Percentiles rank a stretch among this genome's conserved stretches.
Evolutionary conservation across 1,140 invertebrate genomes (phyloP).

Genomic region (Ylistrum balloti): DNA sequence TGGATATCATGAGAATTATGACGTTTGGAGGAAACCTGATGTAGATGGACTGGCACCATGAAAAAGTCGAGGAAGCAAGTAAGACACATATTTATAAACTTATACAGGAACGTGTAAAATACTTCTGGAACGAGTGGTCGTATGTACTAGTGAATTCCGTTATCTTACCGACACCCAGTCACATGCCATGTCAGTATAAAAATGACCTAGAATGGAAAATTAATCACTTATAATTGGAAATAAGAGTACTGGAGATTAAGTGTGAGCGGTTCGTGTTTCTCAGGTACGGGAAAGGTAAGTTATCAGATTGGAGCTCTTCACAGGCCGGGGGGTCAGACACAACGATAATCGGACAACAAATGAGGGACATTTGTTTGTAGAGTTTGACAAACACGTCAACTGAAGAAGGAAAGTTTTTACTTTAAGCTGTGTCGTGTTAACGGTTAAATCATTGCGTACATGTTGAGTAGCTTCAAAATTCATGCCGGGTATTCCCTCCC

Average conservation of each 20-base stretch:
- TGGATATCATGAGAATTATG: background rate
- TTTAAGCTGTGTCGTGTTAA: slow-evolving; percentile 9
- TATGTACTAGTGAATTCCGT: background rate
- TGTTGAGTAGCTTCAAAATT: background rate
- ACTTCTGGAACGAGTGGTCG: background rate
- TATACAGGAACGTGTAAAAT: too few relatives aligned
- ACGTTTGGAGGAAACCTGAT: background rate
- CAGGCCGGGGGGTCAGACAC: background rate
- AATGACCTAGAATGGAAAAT: slow-evolving; percentile 8
- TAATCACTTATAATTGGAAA: slow-evolving; percentile 39
- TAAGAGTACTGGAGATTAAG: background rate
- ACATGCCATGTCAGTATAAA: background rate
- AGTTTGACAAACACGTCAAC: slow-evolving; percentile 23
- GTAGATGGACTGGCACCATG: background rate
- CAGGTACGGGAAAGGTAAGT: background rate
- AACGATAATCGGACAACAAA: slow-evolving; percentile 12
- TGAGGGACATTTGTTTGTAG: slow-evolving; percentile 21
- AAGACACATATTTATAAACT: background rate
- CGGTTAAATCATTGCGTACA: background rate
- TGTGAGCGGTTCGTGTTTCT: background rate
- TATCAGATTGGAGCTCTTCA: background rate
- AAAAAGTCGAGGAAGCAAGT: background rate
- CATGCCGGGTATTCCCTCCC: background rate
- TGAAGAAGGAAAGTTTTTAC: background rate
- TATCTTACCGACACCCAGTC: background rate